phyloP scores from a whole-genome alignment of 2,113 vertebrate genomes.

The Nothoprocta pentlandii region DNA sequence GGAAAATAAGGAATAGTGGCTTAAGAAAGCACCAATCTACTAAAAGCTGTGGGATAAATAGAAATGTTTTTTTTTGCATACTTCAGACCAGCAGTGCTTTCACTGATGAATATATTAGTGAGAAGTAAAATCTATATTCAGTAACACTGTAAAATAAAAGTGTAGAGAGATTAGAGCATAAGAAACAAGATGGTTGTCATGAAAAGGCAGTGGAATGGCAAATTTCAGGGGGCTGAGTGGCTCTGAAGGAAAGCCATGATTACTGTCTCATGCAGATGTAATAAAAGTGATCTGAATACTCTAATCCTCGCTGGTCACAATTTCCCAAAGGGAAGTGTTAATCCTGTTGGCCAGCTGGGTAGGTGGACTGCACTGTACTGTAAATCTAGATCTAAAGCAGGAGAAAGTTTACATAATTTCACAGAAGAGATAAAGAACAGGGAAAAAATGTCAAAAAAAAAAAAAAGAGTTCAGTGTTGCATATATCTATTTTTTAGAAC shows the following conservation, averaged over 20 bases:
- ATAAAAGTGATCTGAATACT: background rate
- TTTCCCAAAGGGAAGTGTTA: background rate
- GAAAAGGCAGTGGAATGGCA: conserved; percentile 11
- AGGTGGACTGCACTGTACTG: background rate
- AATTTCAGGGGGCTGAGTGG: background rate
- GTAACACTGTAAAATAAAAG: background rate
- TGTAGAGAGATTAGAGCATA: background rate
- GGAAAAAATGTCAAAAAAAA: background rate
- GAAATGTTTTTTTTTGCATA: background rate
- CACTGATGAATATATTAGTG: background rate
- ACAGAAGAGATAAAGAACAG: background rate
- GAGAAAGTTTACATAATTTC: background rate
- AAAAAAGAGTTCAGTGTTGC: background rate
- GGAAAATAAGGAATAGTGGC: background rate
- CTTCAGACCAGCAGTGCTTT: background rate
- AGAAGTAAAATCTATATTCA: background rate
- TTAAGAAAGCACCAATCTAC: background rate
- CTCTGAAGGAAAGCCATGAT: background rate
- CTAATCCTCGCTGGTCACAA: background rate
- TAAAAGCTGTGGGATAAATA: background rate
- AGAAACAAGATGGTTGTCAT: background rate
- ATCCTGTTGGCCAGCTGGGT: background rate
- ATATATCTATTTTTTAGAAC: background rate
- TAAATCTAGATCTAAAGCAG: background rate
- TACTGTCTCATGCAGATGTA: background rate